Evolutionary conservation across 2,797 vertebrate genomes (phyloP), one percentile per base, ranked within the genome.

Genomic region (Thunnus albacares): DNA sequence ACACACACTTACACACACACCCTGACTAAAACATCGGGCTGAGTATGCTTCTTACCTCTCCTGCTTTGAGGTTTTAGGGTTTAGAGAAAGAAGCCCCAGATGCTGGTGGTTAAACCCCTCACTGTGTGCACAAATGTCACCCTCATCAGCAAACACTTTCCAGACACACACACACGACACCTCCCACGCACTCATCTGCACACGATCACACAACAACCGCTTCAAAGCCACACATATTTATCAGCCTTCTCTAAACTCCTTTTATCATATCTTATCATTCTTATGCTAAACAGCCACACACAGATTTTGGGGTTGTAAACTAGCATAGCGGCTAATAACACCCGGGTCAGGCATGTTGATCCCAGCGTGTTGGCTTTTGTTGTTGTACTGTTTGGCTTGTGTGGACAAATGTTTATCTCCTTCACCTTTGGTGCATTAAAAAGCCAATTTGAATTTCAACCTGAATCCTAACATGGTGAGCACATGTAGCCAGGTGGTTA

Each of bases 141-240:
- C 73, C 82, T 89, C 82, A 90, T 87, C 85, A 89, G 64, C 80
- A 86, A 75, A 86, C 87, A 86, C 79, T 72, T 71, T 49, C 59
- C 75, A 73, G 55, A 47, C 77, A 78, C 75, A 70, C 80, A 85
- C 81, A 74, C 45, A 81, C 59, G 74, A 90, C 92, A 93, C 90
- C 90, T 90, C 93, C 92, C 86, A 93, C 93, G 72, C 87, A 64
- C 93, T 93, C 89, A 90, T 94, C 93, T 91, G 92, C 92, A 94
- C 92, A 87, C 56, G 77, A 91, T 93, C 90, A 90, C 88, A 92
- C 86, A 91, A 90, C 77, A 87, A 92, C 83, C 70, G 65, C 90
- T 90, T 94, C 91, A 93, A 92, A 93, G 92, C 86, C 84, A 83
- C 91, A 93, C 82, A 86, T 85, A 91, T 89, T 95, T 87, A 94